phyloP scores from a whole-genome alignment of 2,113 vertebrate species.

The Meles meles region DNA sequence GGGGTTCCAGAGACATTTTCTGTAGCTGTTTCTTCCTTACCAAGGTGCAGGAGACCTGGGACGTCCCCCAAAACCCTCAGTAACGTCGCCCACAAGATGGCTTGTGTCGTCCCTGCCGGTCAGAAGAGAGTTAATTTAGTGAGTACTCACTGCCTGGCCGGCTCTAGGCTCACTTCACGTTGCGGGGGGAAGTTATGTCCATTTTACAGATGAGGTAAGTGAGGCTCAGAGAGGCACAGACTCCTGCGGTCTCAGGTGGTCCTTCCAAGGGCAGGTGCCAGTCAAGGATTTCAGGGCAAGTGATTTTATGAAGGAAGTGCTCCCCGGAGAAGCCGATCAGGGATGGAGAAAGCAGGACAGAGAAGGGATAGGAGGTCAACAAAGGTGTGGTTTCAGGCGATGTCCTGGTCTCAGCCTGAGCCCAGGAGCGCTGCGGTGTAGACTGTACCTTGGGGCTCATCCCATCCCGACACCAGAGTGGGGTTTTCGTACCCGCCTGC shows the following conservation, averaged over 20 bases:
- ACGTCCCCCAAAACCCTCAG: neutral
- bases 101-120: neutral
- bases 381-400: fast-evolving
- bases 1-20: neutral
- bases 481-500: neutral
- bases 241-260: neutral
- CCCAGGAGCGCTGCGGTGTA: neutral
- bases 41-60: neutral
- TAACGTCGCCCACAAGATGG: fast-evolving
- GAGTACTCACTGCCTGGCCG: neutral
- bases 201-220: neutral
- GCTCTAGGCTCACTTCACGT: fast-evolving
- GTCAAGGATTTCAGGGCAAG: neutral
- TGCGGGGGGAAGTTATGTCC: neutral
- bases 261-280: neutral
- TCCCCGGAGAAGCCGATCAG: neutral
- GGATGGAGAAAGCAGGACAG: neutral
- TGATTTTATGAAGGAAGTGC: neutral
- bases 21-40: neutral
- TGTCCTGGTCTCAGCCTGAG: too few relatives aligned
- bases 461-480: neutral
- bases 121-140: neutral
- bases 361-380: too few relatives aligned
- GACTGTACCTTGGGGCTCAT: fast-evolving
- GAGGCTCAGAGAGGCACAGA: neutral